Conservation (phyloP, 2,797 vertebrate species). For the Phrynocephalus guinanensis region DNA sequence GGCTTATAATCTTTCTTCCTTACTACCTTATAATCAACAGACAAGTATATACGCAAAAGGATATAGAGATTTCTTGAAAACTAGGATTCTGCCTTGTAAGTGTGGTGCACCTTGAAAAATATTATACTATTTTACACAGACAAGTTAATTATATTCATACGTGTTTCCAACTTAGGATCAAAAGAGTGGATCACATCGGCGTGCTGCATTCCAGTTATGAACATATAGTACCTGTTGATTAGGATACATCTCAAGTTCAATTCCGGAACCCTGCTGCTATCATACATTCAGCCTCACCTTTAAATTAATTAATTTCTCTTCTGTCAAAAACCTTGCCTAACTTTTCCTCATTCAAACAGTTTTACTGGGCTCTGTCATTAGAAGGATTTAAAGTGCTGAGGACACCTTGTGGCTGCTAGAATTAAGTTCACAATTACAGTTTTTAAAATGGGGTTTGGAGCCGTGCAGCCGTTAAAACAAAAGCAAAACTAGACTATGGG, state of each 20-base stretch:
- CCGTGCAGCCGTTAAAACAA: too few species aligned
- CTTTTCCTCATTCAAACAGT: neutral
- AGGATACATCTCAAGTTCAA: neutral
- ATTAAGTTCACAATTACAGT: neutral
- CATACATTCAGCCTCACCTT: too few species aligned
- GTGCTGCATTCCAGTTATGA: neutral
- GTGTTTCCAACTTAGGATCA: neutral
- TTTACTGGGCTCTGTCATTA: neutral
- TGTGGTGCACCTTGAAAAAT: neutral
- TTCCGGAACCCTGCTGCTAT: neutral
- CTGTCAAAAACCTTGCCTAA: neutral
- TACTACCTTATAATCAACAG: neutral
- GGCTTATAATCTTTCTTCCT: too few species aligned
- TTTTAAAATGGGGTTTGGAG: too few species aligned
- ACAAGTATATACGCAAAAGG: neutral
- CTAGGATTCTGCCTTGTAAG: neutral
- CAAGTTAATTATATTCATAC: neutral
- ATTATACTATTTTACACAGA: neutral
- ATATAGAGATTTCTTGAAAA: neutral
- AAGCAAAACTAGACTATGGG: too few species aligned
- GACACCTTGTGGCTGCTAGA: constrained; percentile 64
- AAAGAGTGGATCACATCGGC: neutral
- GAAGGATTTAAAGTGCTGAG: constrained; percentile 44
- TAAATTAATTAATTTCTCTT: neutral
- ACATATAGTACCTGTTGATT: neutral